These are phyloP conservation scores for Zosterops lateralis DNA, from an alignment of 2,113 vertebrate genomes.

Conservation along the genomic window DNA sequence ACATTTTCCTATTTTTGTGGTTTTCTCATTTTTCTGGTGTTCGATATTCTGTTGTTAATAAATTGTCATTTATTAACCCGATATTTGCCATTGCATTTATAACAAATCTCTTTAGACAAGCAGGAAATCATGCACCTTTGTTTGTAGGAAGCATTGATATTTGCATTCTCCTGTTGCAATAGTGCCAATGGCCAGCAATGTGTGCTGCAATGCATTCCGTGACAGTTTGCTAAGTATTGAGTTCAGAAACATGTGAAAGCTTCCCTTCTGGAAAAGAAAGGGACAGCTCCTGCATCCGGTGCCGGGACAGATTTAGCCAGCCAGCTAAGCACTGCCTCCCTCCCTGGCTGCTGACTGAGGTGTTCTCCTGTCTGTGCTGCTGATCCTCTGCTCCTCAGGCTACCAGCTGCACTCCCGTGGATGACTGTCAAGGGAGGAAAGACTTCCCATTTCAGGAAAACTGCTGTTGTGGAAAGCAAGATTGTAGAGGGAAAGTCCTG, in stretches of 20 bases:
- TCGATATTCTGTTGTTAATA: too few relatives aligned
- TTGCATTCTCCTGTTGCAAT: not conserved
- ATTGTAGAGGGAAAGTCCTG: not conserved
- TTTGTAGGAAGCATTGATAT: not conserved
- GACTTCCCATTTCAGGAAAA: accelerated
- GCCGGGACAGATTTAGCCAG: not conserved
- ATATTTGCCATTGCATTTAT: too few relatives aligned
- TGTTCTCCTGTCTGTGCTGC: not conserved
- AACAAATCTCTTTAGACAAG: not conserved
- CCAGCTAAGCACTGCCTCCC: not conserved
- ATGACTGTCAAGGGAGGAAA: not conserved
- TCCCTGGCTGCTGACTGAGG: not conserved
- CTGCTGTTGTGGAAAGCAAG: not conserved
- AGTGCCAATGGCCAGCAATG: not conserved
- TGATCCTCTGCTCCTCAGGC: not conserved
- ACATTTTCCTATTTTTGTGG: too few relatives aligned
- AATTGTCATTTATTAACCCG: too few relatives aligned
- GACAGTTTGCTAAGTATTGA: not conserved
- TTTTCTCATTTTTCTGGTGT: too few relatives aligned
- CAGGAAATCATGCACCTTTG: not conserved
- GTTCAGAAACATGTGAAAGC: not conserved
- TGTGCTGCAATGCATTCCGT: accelerated
- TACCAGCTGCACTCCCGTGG: accelerated
- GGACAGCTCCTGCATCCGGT: not conserved
- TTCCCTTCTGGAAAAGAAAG: constrained; percentile 4